phyloP scores from a whole-genome alignment of 2,797 vertebrate genomes.

The Eurystomus glaucurus region DNA sequence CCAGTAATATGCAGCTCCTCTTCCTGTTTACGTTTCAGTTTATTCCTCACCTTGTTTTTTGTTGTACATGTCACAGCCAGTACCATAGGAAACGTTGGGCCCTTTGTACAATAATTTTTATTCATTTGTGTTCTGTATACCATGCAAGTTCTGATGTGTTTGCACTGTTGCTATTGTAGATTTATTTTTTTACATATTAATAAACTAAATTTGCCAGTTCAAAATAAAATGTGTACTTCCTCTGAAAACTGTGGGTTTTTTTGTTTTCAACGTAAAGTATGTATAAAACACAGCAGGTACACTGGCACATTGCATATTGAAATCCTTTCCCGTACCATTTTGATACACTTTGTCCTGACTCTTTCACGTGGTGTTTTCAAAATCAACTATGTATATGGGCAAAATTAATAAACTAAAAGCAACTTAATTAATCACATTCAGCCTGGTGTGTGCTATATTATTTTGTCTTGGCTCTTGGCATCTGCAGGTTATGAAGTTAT shows the following conservation, averaged over 20 bases:
- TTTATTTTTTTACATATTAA: conserved; percentile 82
- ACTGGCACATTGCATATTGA: neutral
- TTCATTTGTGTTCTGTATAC: conserved; percentile 13
- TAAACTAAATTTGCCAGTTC: conserved; percentile 55
- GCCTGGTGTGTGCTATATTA: neutral
- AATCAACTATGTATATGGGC: conserved; percentile 62
- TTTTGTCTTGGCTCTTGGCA: neutral
- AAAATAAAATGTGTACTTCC: conserved; percentile 43
- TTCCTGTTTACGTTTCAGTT: neutral
- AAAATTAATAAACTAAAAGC: conserved; percentile 78
- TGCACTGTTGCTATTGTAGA: conserved; percentile 79
- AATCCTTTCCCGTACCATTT: conserved; percentile 15
- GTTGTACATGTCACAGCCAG: neutral
- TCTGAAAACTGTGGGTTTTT: conserved; percentile 2
- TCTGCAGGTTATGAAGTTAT: neutral
- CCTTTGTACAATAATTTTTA: conserved; percentile 19
- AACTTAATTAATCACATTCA: conserved; percentile 56
- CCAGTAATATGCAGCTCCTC: conserved; percentile 73
- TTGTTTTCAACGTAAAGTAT: conserved; percentile 34
- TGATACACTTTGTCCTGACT: conserved; percentile 44
- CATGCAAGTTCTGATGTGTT: conserved; percentile 61
- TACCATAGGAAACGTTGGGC: neutral
- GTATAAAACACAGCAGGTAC: conserved; percentile 35
- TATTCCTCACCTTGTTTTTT: conserved; percentile 35
- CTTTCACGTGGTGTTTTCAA: conserved; percentile 34